Evolutionary conservation across 2,888 invertebrate genomes (phyloP).

Genomic region (Drosophila pseudotakahashii): DNA sequence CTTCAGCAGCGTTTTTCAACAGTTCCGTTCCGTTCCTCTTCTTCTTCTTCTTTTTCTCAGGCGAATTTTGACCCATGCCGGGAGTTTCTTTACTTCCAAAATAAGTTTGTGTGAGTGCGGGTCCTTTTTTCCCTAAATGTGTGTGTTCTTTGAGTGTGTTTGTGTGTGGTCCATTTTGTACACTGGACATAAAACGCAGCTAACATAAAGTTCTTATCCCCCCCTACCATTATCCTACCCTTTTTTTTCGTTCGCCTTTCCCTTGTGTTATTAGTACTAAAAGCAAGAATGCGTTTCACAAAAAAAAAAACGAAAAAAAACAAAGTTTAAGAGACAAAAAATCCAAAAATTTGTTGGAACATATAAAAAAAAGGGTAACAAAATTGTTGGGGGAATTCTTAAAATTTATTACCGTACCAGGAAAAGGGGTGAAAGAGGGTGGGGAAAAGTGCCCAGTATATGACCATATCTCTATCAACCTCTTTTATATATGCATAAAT

Average conservation of each 20-base stretch:
- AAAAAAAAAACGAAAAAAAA: conserved; percentile 8
- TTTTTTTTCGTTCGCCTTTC: conserved; percentile 4
- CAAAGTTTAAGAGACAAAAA: conserved; percentile 31
- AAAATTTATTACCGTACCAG: conserved; percentile 52
- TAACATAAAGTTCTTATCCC: conserved; percentile 37
- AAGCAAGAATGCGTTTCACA: conserved; percentile 38
- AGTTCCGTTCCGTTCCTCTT: background rate
- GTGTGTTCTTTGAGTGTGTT: conserved; percentile 7
- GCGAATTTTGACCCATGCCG: conserved; percentile 29
- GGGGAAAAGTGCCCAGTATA: background rate
- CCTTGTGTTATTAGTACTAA: conserved; percentile 43
- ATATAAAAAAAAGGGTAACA: conserved; percentile 37
- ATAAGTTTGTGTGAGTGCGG: conserved; percentile 5
- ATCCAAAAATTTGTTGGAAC: conserved; percentile 27
- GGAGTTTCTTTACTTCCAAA: conserved; percentile 19
- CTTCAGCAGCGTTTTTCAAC: conserved; percentile 24
- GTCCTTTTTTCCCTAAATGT: conserved; percentile 12
- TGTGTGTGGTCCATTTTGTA: conserved; percentile 42
- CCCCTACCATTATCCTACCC: conserved; percentile 8
- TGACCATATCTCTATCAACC: conserved; percentile 9
- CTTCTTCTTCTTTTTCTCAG: background rate
- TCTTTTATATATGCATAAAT: background rate
- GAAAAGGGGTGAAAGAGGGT: conserved; percentile 4
- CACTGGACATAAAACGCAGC: conserved; percentile 48
- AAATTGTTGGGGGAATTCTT: conserved; percentile 53